Conservation (phyloP, 1,140 invertebrate species). For the Listronotus bonariensis region DNA sequence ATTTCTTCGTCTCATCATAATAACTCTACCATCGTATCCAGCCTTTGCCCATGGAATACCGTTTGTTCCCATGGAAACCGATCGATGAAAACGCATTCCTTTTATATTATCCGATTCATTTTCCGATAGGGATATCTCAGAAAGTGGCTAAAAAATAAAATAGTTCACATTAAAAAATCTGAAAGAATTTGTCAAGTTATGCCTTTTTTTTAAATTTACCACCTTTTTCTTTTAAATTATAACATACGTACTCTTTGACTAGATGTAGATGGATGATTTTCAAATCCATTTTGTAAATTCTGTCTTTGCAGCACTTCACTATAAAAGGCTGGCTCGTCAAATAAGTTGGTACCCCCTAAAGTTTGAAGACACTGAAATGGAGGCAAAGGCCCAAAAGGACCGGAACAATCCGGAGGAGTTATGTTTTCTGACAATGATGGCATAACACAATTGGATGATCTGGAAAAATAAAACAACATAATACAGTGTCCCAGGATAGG, state of each 20-base stretch:
- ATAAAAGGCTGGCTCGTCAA: slow-evolving; percentile 62
- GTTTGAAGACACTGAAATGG: slow-evolving; percentile 80
- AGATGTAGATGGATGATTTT: slow-evolving; percentile 46
- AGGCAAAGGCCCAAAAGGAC: slow-evolving; percentile 66
- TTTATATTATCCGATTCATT: slow-evolving; percentile 62
- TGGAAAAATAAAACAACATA: too few species aligned
- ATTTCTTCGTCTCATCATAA: slow-evolving; percentile 70
- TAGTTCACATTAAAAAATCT: slow-evolving; percentile 6
- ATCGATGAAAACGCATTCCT: slow-evolving; percentile 63
- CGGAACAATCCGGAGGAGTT: slow-evolving; percentile 60
- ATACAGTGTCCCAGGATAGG: too few species aligned
- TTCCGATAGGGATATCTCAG: slow-evolving; percentile 62
- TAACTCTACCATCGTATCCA: slow-evolving; percentile 64
- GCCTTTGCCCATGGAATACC: slow-evolving; percentile 65
- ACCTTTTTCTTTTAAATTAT: too few species aligned
- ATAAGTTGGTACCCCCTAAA: slow-evolving; percentile 64
- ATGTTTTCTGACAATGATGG: slow-evolving; percentile 66
- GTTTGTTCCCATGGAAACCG: slow-evolving; percentile 65
- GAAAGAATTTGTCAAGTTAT: too few species aligned
- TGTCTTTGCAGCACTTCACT: slow-evolving; percentile 60
- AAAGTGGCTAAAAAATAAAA: slow-evolving; percentile 58
- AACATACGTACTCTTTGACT: slow-evolving; percentile 57
- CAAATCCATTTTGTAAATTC: slow-evolving; percentile 54
- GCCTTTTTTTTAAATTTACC: too few species aligned
- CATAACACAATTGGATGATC: slow-evolving; percentile 61